Evolutionary conservation across 2,888 invertebrate species (phyloP), one percentile per base, ranked within the genome.

Genomic region (Epistrophella euchroma): DNA sequence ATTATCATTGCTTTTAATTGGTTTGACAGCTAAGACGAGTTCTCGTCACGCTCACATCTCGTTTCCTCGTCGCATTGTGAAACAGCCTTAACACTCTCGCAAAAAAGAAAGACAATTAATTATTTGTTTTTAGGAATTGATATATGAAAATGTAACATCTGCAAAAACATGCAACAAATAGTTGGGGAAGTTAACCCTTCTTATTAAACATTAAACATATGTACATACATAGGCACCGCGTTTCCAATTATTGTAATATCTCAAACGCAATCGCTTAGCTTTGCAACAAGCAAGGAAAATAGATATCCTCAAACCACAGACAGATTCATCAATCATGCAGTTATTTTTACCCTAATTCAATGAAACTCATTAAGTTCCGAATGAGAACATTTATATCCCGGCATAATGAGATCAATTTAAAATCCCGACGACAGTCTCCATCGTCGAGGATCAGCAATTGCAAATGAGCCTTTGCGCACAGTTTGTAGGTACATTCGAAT

Each of bases 371-470:
- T 78, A 82, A 56, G 2, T 40, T 10, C 13, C 64, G 47, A 82
- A 86, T 86, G 77, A 71, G 50, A 25, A 43, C 86, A 82, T 86
- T 86, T 66, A 72, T 86, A 74, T 74, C 17, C 62, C 32, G 25
- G n/a, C 58, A 45, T 86, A 82, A 86, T 86, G 86, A 86, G 86
- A 58, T 77, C 82, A 71, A 78, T 86, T 78, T 86, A 66, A 74
- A 86, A 86, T 60, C 58, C 25, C 86, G 82, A 82, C 82, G 86
- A 86, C 86, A 86, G 70, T 82, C 73, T 45, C 1, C 10, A 32
- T 37, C 55, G 15, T 43, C 25, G 32, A n/a, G 52, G 17, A 32
- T 19, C 37, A 82, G 37, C 70, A 77, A 66, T 79, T 79, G 83
- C 79, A 84, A 84, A 79, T 84, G 84, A 77, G 68, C 43, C 64